Base-by-base conservation (phyloP, 2,888 invertebrate species). In the Drosophila longiperda region DNA sequence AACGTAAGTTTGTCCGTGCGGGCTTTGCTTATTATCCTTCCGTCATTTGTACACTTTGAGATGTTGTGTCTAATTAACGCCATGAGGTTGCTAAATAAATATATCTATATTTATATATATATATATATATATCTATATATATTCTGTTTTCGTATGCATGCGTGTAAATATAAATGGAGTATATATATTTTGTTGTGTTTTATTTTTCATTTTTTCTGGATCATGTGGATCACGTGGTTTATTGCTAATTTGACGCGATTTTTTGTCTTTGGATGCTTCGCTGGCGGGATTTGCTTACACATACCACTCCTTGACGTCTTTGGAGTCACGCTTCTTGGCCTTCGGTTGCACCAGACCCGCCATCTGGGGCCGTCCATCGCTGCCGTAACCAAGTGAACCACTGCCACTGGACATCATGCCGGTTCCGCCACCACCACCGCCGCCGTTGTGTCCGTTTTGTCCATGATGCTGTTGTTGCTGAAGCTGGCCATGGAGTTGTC, bases 261-360 rank as follows among this genome's bases (percentile, higher is more conserved):
- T 23, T 26, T 34, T 23, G 2, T 45, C 7, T 29, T 38, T 38
- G 7, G n/a, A 2, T 66, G 57, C 34, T 26, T 45, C 1, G 32
- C 40, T 45, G 54, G 32, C 26, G 26, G 8, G 49, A 38, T 20
- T 9, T 2, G 26, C 90, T 95, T 96, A 98, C 93, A 98, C 98
- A 93, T 98, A 98, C 98, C 98, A 98, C 95, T 98, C 98, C 94
- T 98, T 98, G 92, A 98, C 97, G 92, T 98, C 97, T 95, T 97
- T 97, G 75, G 96, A 95, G 92, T 96, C 95, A 76, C 95, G 95
- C 91, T 97, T 97, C 93, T 96, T 94, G 69, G 95, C 94, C 91
- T 94, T 93, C 26, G 93, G 92, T 48, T 94, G 93, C 57, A 94
- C 93, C 65, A 93, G 82, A 59, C 94, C 93, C 11, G 93, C 91